These are phyloP conservation scores for Fragum fragum DNA, from an alignment of 2,888 invertebrate genomes.

Conservation along the genomic window DNA sequence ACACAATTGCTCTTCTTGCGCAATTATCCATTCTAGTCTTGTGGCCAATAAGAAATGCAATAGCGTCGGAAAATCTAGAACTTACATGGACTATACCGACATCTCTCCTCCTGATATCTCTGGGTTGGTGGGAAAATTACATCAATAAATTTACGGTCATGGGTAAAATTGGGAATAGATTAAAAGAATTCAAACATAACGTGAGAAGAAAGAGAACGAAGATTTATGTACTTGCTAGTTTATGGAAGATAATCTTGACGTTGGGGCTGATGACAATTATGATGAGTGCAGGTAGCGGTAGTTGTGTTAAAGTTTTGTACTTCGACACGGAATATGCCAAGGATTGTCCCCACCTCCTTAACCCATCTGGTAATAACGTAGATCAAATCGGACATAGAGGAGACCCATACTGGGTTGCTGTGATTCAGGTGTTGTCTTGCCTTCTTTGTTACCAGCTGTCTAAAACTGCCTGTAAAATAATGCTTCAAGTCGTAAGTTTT, in stretches of 20 bases:
- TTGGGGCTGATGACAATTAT: conserved; percentile 91
- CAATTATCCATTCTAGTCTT: conserved; percentile 76
- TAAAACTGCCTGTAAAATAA: conserved; percentile 98
- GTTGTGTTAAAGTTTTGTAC: conserved; percentile 75
- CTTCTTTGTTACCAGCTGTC: conserved; percentile 97
- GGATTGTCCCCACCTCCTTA: conserved; percentile 74
- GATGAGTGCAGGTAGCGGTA: conserved; percentile 70
- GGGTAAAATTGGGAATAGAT: conserved; percentile 88
- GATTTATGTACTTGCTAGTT: conserved; percentile 95
- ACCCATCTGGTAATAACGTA: conserved; percentile 64
- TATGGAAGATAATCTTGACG: conserved; percentile 96
- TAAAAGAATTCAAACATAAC: conserved; percentile 90
- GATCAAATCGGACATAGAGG: conserved; percentile 60
- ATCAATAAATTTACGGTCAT: conserved; percentile 93
- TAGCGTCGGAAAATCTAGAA: conserved; percentile 56
- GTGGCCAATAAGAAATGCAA: conserved; percentile 73
- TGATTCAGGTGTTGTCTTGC: conserved; percentile 93
- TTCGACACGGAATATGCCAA: conserved; percentile 67
- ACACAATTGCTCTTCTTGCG: conserved; percentile 69
- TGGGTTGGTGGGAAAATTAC: conserved; percentile 99
- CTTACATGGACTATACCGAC: conserved; percentile 92
- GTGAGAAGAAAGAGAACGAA: conserved; percentile 94
- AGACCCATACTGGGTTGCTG: conserved; percentile 77
- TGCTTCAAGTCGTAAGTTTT: conserved; percentile 98
- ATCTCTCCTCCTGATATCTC: conserved; percentile 94